Conservation (phyloP, 2,113 vertebrate species). For the Artemisiospiza belli region DNA sequence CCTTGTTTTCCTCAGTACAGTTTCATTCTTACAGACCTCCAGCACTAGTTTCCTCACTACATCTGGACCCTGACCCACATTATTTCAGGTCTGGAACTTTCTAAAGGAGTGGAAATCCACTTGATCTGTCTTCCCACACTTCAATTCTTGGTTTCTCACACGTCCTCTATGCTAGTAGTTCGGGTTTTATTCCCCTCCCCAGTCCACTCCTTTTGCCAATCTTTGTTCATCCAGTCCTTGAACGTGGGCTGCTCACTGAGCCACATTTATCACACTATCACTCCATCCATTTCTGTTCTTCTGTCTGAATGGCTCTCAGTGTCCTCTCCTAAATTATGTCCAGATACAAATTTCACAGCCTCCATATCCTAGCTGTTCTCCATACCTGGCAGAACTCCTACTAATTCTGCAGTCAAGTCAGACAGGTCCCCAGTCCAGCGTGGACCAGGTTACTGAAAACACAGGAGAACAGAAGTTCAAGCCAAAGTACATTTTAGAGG, state of each 20-base stretch:
- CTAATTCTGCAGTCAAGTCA: background rate
- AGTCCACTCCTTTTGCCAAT: background rate
- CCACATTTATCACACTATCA: background rate
- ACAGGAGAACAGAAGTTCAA: background rate
- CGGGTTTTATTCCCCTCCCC: background rate
- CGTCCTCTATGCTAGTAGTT: background rate
- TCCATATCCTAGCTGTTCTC: background rate
- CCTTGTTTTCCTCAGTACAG: background rate
- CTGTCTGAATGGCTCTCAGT: background rate
- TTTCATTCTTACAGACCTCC: background rate
- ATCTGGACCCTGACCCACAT: background rate
- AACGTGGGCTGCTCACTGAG: background rate
- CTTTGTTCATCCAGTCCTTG: background rate
- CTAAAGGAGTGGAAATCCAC: background rate
- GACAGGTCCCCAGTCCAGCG: background rate
- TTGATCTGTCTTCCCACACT: background rate
- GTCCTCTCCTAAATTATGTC: background rate
- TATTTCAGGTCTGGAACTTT: background rate
- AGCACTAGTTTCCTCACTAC: background rate
- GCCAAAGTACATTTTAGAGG: background rate
- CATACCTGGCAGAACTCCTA: background rate
- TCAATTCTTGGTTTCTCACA: background rate
- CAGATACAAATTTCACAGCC: background rate
- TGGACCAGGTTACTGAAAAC: background rate
- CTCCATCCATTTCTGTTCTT: background rate